phyloP scores from a whole-genome alignment of 2,888 invertebrate species.

The Eupithecia insigniata region DNA sequence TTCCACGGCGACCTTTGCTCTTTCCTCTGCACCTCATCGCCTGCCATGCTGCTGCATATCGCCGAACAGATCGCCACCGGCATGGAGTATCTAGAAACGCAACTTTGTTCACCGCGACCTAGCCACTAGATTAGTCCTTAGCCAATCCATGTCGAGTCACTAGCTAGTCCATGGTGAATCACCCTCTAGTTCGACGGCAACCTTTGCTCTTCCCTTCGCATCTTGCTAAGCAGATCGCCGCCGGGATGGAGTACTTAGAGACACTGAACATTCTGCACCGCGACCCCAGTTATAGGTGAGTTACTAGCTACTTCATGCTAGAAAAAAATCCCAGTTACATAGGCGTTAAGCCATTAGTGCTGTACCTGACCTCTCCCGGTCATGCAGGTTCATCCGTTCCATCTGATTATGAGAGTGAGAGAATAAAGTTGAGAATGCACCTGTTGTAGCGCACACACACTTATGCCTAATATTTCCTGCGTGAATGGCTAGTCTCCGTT shows the following conservation, averaged over 20 bases:
- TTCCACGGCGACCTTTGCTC: conserved; percentile 89
- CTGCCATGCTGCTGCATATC: conserved; percentile 89
- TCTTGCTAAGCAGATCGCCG: conserved; percentile 93
- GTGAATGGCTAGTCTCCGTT: neutral
- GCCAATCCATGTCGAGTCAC: neutral
- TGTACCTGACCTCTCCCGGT: neutral
- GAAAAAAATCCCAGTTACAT: neutral
- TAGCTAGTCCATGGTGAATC: neutral
- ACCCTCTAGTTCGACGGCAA: conserved; percentile 81
- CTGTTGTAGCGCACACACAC: too few species aligned
- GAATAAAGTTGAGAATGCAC: neutral
- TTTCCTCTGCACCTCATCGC: conserved; percentile 88
- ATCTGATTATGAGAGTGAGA: neutral
- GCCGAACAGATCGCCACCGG: conserved; percentile 95
- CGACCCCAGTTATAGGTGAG: conserved; percentile 88
- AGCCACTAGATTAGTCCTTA: conserved; percentile 87
- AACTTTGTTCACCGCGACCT: conserved; percentile 96
- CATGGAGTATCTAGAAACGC: conserved; percentile 94
- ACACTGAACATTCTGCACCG: conserved; percentile 95
- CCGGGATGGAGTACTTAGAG: conserved; percentile 96
- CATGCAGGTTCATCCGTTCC: neutral
- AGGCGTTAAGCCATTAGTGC: neutral
- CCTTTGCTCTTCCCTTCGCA: conserved; percentile 91
- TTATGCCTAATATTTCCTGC: too few species aligned
- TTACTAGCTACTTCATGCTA: neutral